These are phyloP conservation scores for Mormyrus proboscirostris DNA, from an alignment of 2,797 vertebrate genomes.

Conservation along the genomic window DNA sequence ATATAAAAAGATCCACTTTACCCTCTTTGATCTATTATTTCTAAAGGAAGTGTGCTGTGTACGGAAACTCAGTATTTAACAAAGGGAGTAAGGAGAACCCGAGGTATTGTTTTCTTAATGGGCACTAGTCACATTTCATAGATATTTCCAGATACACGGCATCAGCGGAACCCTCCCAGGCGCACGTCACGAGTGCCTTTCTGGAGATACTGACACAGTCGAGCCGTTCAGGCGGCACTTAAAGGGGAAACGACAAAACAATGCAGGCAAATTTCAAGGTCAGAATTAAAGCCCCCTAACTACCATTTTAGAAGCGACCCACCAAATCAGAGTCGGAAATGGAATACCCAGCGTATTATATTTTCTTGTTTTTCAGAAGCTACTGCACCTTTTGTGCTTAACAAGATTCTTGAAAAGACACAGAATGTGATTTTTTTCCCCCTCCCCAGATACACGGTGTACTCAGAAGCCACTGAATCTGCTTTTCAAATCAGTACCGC, in stretches of 20 bases:
- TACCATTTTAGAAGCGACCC: slow-evolving; percentile 33
- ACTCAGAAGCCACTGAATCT: slow-evolving; percentile 17
- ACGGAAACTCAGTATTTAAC: slow-evolving; percentile 31
- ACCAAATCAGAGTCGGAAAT: slow-evolving; percentile 37
- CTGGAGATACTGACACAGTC: slow-evolving; percentile 25
- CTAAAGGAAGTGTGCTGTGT: slow-evolving; percentile 43
- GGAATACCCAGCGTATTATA: slow-evolving; percentile 29
- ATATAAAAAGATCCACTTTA: slow-evolving; percentile 61
- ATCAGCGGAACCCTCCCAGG: slow-evolving; percentile 35
- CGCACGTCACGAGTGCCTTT: not conserved
- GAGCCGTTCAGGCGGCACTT: slow-evolving; percentile 21
- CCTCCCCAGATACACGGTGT: not conserved
- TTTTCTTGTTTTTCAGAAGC: slow-evolving; percentile 29
- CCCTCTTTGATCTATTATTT: slow-evolving; percentile 57
- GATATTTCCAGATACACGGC: slow-evolving; percentile 14
- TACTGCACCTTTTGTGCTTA: slow-evolving; percentile 28
- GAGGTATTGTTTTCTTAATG: slow-evolving; percentile 37
- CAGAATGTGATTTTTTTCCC: slow-evolving; percentile 14
- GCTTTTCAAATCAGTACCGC: slow-evolving; percentile 33
- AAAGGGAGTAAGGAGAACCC: slow-evolving; percentile 12
- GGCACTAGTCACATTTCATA: slow-evolving; percentile 37
- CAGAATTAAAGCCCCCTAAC: slow-evolving; percentile 35
- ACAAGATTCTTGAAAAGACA: slow-evolving; percentile 27
- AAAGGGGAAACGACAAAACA: slow-evolving; percentile 22
- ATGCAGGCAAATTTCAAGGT: slow-evolving; percentile 40